These are phyloP conservation scores for Chrysomela aeneicollis DNA, from an alignment of 2,888 invertebrate species.

Conservation along the genomic window DNA sequence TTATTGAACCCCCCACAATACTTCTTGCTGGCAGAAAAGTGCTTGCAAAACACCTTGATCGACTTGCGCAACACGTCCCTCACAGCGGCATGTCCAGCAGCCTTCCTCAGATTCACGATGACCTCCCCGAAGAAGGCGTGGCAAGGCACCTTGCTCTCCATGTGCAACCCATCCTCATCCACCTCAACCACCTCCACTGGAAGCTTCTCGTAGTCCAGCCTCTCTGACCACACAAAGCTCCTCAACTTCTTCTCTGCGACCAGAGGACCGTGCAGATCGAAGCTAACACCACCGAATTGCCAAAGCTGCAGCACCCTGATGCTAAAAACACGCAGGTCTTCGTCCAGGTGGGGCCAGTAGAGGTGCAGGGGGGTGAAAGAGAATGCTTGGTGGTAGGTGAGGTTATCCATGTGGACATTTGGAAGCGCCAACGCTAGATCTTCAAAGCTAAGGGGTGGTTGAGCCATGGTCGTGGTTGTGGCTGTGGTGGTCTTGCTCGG, in stretches of 20 bases:
- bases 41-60: conserved; percentile 53
- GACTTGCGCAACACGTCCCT: conserved; percentile 48
- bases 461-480: conserved; percentile 12
- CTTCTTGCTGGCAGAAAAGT: conserved; percentile 49
- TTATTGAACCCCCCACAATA: conserved; percentile 45
- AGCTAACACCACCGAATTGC: conserved; percentile 65
- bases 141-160: conserved; percentile 59
- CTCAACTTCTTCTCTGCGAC: conserved; percentile 26
- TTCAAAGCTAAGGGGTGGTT: conserved; percentile 20
- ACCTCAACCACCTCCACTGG: conserved; percentile 53
- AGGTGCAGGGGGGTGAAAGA: conserved; percentile 62
- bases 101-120: conserved; percentile 49
- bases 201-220: conserved; percentile 43
- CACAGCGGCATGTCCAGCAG: conserved; percentile 39
- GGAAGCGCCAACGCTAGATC: conserved; percentile 52
- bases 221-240: conserved; percentile 41
- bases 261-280: conserved; percentile 43
- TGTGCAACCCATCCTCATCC: conserved; percentile 58
- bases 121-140: conserved; percentile 61
- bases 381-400: conserved; percentile 61
- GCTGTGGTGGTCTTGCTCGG: conserved; percentile 4
- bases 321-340: conserved; percentile 62
- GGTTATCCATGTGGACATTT: conserved; percentile 62
- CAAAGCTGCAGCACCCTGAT: conserved; percentile 65
- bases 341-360: conserved; percentile 64